These are phyloP conservation scores for Gymnothorax reevesii DNA, from an alignment of 2,797 vertebrate genomes.

Conservation along the genomic window DNA sequence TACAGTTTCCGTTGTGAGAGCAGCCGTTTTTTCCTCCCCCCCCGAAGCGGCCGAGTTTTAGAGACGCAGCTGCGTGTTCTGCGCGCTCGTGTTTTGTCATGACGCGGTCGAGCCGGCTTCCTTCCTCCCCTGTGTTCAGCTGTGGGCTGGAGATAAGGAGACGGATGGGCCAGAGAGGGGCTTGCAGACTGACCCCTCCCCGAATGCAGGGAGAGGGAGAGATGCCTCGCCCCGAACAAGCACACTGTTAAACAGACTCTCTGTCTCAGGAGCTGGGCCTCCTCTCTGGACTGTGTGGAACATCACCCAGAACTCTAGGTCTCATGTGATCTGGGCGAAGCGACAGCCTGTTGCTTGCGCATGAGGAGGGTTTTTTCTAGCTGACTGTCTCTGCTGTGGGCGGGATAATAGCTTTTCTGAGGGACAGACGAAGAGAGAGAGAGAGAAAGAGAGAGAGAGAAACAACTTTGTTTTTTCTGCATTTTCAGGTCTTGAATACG, in stretches of 20 bases:
- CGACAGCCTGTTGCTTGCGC: not conserved
- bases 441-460: not conserved
- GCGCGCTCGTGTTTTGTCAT: slow-evolving; percentile 75
- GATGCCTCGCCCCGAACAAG: not conserved
- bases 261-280: not conserved
- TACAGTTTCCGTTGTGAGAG: not conserved
- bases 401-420: not conserved
- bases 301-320: not conserved
- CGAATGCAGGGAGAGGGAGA: not conserved
- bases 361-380: not conserved
- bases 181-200: not conserved
- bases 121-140: slow-evolving; percentile 74
- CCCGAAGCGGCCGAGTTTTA: not conserved
- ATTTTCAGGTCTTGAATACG: not conserved
- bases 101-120: slow-evolving; percentile 76
- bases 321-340: slow-evolving; percentile 4
- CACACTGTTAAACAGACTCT: not conserved
- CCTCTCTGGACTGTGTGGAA: not conserved
- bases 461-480: not conserved
- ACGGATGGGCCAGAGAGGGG: not conserved
- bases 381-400: not conserved
- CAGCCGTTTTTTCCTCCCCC: not conserved
- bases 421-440: not conserved
- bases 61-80: slow-evolving; percentile 53
- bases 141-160: slow-evolving; percentile 66